Percentiles rank a stretch among this genome's conserved stretches.
These are phyloP conservation scores for Regulus satrapa DNA, from an alignment of 2,113 vertebrate genomes.

Conservation along the genomic window DNA sequence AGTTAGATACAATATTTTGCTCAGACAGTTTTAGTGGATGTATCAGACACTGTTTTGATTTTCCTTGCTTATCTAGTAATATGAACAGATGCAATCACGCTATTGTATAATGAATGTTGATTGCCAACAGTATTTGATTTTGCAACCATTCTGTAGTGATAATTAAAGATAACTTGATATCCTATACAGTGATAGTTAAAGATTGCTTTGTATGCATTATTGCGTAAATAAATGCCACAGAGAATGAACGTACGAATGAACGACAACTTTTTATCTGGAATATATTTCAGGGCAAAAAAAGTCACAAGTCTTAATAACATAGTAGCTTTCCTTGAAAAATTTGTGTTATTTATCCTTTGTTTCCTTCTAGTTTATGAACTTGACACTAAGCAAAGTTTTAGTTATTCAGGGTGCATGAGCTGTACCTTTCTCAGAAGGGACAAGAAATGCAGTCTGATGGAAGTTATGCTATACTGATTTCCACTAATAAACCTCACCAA, in stretches of 20 bases:
- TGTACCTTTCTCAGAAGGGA: background rate
- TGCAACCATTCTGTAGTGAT: constrained; percentile 71
- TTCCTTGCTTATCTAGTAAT: constrained; percentile 77
- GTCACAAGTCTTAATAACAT: background rate
- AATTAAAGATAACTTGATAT: constrained; percentile 80
- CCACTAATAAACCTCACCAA: background rate
- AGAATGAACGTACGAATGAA: constrained; percentile 47
- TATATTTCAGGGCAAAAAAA: background rate
- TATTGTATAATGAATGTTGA: constrained; percentile 80
- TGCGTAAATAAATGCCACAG: constrained; percentile 58
- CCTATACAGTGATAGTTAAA: constrained; percentile 73
- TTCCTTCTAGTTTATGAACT: background rate
- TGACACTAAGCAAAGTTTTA: background rate
- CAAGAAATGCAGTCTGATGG: background rate
- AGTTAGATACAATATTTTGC: constrained; percentile 78
- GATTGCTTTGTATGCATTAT: constrained; percentile 65
- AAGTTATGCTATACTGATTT: background rate
- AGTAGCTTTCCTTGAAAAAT: background rate
- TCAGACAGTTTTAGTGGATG: constrained; percentile 74
- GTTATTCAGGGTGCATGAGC: background rate
- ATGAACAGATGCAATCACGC: constrained; percentile 79
- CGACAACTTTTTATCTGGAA: constrained; percentile 13
- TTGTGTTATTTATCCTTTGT: background rate
- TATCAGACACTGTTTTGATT: constrained; percentile 78
- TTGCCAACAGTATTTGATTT: constrained; percentile 79